Evolutionary conservation across 2,888 invertebrate species (phyloP).

Genomic region (Dynastes tityus): DNA sequence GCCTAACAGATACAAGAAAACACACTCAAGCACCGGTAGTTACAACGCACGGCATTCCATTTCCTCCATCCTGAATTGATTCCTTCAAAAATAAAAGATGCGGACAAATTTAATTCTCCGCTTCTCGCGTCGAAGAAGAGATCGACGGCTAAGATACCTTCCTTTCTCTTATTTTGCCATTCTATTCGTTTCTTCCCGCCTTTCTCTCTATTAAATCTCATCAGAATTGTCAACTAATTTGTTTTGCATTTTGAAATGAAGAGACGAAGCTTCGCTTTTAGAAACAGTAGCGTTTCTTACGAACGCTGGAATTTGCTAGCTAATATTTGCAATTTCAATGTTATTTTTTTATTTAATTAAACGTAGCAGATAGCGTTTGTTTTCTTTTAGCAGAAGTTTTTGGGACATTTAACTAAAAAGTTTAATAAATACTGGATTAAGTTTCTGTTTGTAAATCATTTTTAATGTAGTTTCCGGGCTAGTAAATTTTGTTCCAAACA

Average conservation of each 20-base stretch:
- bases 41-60: slow-evolving; percentile 28
- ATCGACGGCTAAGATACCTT: not conserved
- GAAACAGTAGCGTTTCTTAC: not conserved
- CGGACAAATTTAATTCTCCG: slow-evolving; percentile 40
- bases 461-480: too few relatives aligned
- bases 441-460: too few relatives aligned
- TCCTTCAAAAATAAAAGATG: slow-evolving; percentile 57
- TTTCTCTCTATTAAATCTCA: not conserved
- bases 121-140: not conserved
- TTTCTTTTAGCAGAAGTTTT: too few relatives aligned
- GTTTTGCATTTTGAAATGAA: slow-evolving; percentile 39
- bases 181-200: not conserved
- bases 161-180: not conserved
- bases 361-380: too few relatives aligned
- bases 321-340: not conserved
- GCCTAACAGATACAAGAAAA: slow-evolving; percentile 56
- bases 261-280: not conserved
- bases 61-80: slow-evolving; percentile 54
- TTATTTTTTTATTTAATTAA: not conserved
- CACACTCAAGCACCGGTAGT: slow-evolving; percentile 56
- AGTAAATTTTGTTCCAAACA: too few relatives aligned
- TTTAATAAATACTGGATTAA: too few relatives aligned
- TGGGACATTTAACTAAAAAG: too few relatives aligned
- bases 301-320: not conserved
- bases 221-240: slow-evolving; percentile 40